phyloP scores from a whole-genome alignment of 2,113 vertebrate genomes.

The Lota lota region DNA sequence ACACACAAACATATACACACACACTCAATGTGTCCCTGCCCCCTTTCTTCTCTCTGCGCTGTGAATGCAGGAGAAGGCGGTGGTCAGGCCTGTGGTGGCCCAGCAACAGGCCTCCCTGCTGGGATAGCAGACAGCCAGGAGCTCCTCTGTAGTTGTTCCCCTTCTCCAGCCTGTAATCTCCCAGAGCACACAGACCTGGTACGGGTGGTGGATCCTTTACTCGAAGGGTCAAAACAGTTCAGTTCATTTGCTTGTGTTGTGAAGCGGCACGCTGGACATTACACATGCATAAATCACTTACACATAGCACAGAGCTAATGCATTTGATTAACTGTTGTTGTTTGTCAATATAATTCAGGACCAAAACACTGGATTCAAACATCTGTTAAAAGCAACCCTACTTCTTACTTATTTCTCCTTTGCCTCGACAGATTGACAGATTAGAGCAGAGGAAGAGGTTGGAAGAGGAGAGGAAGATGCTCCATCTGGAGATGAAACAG shows the following conservation, averaged over 20 bases:
- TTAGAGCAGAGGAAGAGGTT: slow-evolving; percentile 5
- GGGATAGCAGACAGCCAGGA: background rate
- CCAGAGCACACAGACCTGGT: slow-evolving; percentile 25
- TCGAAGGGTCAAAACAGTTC: slow-evolving; percentile 50
- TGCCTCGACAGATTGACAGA: background rate
- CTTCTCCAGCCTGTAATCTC: slow-evolving; percentile 57
- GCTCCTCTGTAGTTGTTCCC: slow-evolving; percentile 33
- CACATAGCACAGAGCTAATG: too few relatives aligned
- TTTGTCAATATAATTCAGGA: too few relatives aligned
- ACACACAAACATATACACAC: too few relatives aligned
- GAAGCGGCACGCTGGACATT: background rate
- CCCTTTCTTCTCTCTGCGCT: too few relatives aligned
- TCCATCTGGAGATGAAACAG: slow-evolving; percentile 13
- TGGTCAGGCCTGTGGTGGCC: too few relatives aligned
- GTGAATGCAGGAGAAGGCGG: background rate
- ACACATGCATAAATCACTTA: too few relatives aligned
- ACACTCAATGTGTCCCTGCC: too few relatives aligned
- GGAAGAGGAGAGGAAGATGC: slow-evolving; percentile 34
- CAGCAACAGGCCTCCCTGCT: background rate
- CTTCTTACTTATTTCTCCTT: too few relatives aligned
- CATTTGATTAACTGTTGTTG: too few relatives aligned
- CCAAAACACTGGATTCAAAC: too few relatives aligned
- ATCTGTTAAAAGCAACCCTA: too few relatives aligned
- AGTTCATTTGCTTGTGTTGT: slow-evolving; percentile 64
- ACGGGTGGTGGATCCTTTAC: slow-evolving; percentile 40